phyloP scores from a whole-genome alignment of 2,113 vertebrate species.

The Tympanuchus pallidicinctus region DNA sequence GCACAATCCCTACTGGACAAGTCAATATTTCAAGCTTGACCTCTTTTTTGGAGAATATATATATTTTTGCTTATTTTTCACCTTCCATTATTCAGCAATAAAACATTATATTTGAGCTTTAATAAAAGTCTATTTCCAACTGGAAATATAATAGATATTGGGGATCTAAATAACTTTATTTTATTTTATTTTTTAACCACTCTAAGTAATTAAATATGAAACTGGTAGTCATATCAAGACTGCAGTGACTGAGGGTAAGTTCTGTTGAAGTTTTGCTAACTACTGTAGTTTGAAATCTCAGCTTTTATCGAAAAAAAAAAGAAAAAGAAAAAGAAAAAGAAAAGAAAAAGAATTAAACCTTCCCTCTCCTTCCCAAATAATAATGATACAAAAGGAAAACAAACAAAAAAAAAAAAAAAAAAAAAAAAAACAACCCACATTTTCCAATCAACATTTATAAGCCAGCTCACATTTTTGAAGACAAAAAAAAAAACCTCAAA shows the following conservation, averaged over 20 bases:
- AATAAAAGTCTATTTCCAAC: neutral
- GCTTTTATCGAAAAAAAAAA: neutral
- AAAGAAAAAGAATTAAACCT: no score
- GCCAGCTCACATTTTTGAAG: neutral
- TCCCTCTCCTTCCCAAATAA: no score
- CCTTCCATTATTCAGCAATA: neutral
- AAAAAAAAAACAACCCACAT: no score
- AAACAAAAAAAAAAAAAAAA: no score
- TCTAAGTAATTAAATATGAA: neutral
- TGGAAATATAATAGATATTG: neutral
- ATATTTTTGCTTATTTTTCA: neutral
- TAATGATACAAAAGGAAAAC: no score
- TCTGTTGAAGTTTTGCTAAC: neutral
- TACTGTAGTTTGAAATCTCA: neutral
- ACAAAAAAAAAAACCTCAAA: neutral
- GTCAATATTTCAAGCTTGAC: neutral
- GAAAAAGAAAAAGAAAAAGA: no score
- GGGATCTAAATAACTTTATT: neutral
- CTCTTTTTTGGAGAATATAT: neutral
- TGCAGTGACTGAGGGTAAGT: neutral
- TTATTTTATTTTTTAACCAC: neutral
- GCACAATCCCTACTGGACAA: neutral
- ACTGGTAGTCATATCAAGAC: neutral
- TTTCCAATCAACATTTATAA: neutral
- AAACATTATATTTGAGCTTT: neutral